Conservation (phyloP, 2,797 vertebrate species). For the Mormyrops attenuatus region DNA sequence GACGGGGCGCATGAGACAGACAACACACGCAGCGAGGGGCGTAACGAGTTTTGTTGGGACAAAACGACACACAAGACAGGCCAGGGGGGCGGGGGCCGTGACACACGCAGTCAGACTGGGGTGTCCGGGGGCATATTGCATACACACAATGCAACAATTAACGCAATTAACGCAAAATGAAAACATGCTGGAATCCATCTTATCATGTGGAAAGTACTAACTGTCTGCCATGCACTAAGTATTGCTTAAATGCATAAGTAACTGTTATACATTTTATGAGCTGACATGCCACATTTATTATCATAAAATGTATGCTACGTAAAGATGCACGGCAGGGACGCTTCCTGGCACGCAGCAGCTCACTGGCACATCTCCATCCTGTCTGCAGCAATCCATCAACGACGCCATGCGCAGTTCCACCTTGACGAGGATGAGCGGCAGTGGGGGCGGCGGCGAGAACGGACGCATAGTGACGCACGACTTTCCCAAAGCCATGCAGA, state of each 20-base stretch:
- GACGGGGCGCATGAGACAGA: conserved; percentile 34
- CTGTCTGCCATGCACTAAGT: not conserved
- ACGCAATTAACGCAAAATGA: not conserved
- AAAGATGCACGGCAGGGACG: not conserved
- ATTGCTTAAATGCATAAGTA: conserved; percentile 4
- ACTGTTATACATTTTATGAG: not conserved
- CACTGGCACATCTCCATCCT: not conserved
- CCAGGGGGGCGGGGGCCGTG: conserved; percentile 36
- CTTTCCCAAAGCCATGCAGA: conserved; percentile 95
- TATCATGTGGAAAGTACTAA: not conserved
- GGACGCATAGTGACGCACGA: conserved; percentile 94
- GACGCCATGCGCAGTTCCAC: conserved; percentile 96
- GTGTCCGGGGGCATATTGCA: not conserved
- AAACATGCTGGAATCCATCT: not conserved
- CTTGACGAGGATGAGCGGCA: conserved; percentile 83
- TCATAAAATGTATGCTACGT: not conserved
- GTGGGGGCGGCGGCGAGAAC: conserved; percentile 81
- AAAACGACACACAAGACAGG: conserved; percentile 39
- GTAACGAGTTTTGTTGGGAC: conserved; percentile 42
- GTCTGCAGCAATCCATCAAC: conserved; percentile 88
- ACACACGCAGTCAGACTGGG: conserved; percentile 39
- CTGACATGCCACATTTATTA: not conserved
- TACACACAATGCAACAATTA: not conserved
- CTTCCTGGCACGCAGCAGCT: not conserved
- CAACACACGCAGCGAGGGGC: conserved; percentile 28